A percentile compares a stretch with the other conserved stretches of the same genome.
Conservation (phyloP, 1,140 invertebrate genomes). For the Pseudomyrmex concolor region DNA sequence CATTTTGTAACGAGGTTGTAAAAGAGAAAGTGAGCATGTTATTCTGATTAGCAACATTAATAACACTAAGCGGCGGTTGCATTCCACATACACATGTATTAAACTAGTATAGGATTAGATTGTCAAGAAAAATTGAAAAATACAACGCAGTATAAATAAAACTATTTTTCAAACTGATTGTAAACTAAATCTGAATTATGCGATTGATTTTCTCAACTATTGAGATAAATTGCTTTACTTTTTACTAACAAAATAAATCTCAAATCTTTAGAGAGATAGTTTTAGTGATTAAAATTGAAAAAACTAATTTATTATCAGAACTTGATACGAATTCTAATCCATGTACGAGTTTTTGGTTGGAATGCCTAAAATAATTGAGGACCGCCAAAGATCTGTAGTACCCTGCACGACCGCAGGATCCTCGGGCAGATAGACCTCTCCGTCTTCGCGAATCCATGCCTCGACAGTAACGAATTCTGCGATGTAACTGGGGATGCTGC, state of each 20-base stretch:
- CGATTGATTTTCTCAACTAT: background rate
- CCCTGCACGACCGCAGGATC: conserved; percentile 77
- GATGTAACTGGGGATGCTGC: conserved; percentile 94
- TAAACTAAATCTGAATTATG: background rate
- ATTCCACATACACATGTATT: background rate
- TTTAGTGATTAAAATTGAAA: background rate
- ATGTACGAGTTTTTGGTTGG: conserved; percentile 39
- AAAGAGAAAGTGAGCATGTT: background rate
- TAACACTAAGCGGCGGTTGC: conserved; percentile 20
- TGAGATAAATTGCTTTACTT: background rate
- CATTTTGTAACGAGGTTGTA: background rate
- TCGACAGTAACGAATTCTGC: conserved; percentile 94
- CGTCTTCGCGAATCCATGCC: conserved; percentile 91
- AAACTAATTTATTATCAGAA: background rate
- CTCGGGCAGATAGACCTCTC: conserved; percentile 88
- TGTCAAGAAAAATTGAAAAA: background rate
- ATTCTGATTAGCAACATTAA: conserved; percentile 15
- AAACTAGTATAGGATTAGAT: conserved; percentile 19
- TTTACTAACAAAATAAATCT: background rate
- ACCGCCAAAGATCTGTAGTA: conserved; percentile 47
- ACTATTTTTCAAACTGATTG: background rate
- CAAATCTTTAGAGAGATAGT: too few species aligned
- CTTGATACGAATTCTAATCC: conserved; percentile 7
- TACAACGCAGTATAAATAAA: background rate
- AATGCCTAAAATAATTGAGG: conserved; percentile 36